phyloP scores from a whole-genome alignment of 2,113 vertebrate species.

The Mionectes macconnelli region DNA sequence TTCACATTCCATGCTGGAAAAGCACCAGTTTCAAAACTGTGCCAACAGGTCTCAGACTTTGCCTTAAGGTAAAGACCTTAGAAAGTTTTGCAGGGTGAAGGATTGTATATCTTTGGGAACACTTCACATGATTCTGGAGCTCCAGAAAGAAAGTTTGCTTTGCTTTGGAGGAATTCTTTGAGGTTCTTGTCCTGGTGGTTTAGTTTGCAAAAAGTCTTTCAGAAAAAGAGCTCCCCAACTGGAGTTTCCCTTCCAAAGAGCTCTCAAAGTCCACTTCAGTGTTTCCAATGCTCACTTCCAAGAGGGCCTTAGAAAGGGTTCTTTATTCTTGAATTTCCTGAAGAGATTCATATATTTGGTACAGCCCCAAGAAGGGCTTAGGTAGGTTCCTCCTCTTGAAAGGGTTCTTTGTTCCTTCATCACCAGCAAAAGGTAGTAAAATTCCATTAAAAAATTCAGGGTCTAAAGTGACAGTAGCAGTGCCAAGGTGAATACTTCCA shows the following conservation, averaged over 20 bases:
- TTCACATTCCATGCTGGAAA: neutral
- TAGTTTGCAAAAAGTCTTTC: neutral
- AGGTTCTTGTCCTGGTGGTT: neutral
- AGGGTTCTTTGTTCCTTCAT: constrained; percentile 14
- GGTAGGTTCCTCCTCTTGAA: neutral
- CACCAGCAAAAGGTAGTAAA: neutral
- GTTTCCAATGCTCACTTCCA: neutral
- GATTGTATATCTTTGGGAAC: neutral
- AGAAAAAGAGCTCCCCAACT: neutral
- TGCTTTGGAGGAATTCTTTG: neutral
- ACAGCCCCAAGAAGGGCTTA: neutral
- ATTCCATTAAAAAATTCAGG: neutral
- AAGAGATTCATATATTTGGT: neutral
- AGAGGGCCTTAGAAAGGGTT: neutral
- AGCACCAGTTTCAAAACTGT: neutral
- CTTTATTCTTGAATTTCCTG: constrained; percentile 28
- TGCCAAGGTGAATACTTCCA: neutral
- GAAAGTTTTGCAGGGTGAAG: neutral
- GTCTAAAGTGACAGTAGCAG: neutral
- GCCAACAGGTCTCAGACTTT: neutral
- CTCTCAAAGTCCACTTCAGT: neutral
- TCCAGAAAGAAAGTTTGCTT: neutral
- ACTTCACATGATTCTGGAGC: neutral
- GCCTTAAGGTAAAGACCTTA: neutral
- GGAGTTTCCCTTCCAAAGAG: neutral